phyloP scores from a whole-genome alignment of 2,888 invertebrate species.

The Microplitis deprimator region DNA sequence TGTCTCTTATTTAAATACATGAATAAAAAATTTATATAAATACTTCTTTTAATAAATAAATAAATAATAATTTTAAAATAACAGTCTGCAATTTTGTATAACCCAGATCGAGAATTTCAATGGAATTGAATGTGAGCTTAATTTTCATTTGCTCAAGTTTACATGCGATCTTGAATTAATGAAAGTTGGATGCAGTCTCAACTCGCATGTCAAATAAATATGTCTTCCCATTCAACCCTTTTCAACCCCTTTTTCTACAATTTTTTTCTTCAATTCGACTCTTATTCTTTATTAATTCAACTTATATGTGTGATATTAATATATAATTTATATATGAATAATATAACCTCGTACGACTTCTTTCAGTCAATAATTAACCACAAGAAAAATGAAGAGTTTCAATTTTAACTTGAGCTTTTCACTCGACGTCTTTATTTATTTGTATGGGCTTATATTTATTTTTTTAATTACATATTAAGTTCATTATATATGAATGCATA shows the following conservation, averaged over 20 bases:
- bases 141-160: conserved; percentile 65
- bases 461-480: too few species aligned
- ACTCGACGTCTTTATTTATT: conserved; percentile 42
- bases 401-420: conserved; percentile 6
- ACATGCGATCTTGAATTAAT: conserved; percentile 71
- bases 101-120: conserved; percentile 70
- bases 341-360: background rate
- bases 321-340: background rate
- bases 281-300: background rate
- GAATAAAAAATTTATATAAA: conserved; percentile 40
- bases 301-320: background rate
- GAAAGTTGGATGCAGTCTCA: conserved; percentile 72
- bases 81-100: conserved; percentile 55
- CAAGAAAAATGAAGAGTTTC: background rate
- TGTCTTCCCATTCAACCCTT: conserved; percentile 61
- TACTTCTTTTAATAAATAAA: background rate
- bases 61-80: conserved; percentile 31
- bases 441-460: conserved; percentile 6
- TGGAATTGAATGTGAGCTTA: conserved; percentile 66
- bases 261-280: conserved; percentile 23
- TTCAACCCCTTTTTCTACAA: conserved; percentile 13
- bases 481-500: too few species aligned
- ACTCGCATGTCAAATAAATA: conserved; percentile 72
- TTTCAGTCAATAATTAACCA: background rate
- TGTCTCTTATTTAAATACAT: conserved; percentile 35